phyloP scores from a whole-genome alignment of 2,888 invertebrate species.

The Heliconius ethilla region DNA sequence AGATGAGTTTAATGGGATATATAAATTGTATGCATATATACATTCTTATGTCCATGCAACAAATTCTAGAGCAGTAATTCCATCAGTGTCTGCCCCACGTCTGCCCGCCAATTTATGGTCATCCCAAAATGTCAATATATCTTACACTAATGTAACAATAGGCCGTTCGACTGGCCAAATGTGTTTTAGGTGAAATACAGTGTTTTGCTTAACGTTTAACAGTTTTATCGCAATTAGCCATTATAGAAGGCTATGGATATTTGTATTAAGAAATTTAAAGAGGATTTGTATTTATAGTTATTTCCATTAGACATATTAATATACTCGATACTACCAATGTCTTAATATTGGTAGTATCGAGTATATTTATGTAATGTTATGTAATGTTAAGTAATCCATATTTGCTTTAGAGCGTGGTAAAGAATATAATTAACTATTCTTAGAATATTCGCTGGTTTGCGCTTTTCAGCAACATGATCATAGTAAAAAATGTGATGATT shows the following conservation, averaged over 20 bases:
- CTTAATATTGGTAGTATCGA: no score
- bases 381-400: no score
- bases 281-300: background rate
- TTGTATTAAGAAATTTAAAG: no score
- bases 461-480: background rate
- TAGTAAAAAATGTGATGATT: no score
- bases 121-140: slow-evolving; percentile 33
- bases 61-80: slow-evolving; percentile 17
- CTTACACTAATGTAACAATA: slow-evolving; percentile 21
- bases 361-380: no score
- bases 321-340: background rate
- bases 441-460: no score
- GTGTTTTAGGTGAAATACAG: background rate
- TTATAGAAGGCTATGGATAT: no score
- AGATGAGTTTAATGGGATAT: background rate
- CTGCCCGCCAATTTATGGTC: slow-evolving; percentile 24
- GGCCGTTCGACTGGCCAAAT: background rate
- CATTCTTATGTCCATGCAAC: background rate
- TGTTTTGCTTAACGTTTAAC: background rate
- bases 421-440: no score
- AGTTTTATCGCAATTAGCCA: no score
- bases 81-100: slow-evolving; percentile 24
- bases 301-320: background rate
- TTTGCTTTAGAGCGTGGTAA: no score
- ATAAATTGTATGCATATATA: background rate